These are phyloP conservation scores for Acleris sparsana DNA, from an alignment of 2,888 invertebrate species.

Conservation along the genomic window DNA sequence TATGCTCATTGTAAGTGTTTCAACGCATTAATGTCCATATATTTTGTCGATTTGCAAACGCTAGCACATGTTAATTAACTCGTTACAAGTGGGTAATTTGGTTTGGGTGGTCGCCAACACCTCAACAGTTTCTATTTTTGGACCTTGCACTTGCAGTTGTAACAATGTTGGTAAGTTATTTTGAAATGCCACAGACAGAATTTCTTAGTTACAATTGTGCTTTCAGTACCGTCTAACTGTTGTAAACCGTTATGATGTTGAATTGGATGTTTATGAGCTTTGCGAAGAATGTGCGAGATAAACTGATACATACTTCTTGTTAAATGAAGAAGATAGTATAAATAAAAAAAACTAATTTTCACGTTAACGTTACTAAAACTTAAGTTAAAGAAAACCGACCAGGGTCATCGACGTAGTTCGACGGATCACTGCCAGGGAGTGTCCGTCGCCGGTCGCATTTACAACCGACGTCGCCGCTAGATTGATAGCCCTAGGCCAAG, in stretches of 20 bases:
- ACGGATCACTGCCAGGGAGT: background rate
- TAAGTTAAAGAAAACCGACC: background rate
- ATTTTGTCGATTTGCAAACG: conserved; percentile 9
- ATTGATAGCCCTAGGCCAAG: background rate
- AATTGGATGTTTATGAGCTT: too few species aligned
- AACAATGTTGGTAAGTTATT: conserved; percentile 47
- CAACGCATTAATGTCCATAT: conserved; percentile 8
- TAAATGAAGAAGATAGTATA: background rate
- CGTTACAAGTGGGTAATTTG: conserved; percentile 42
- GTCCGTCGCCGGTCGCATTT: background rate
- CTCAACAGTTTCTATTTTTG: conserved; percentile 57
- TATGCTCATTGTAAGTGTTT: background rate
- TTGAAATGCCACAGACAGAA: conserved; percentile 24
- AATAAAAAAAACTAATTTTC: background rate
- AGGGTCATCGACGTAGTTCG: background rate
- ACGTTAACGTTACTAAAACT: background rate
- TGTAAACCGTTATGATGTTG: too few species aligned
- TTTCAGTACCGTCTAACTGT: too few species aligned
- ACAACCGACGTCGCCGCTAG: background rate
- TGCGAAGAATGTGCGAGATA: too few species aligned
- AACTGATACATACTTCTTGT: too few species aligned
- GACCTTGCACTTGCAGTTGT: conserved; percentile 54
- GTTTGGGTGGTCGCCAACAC: conserved; percentile 56
- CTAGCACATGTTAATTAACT: conserved; percentile 28
- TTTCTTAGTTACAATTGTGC: conserved; percentile 4